These are phyloP conservation scores for Ia io DNA, from an alignment of 2,113 vertebrate species.

Conservation along the genomic window DNA sequence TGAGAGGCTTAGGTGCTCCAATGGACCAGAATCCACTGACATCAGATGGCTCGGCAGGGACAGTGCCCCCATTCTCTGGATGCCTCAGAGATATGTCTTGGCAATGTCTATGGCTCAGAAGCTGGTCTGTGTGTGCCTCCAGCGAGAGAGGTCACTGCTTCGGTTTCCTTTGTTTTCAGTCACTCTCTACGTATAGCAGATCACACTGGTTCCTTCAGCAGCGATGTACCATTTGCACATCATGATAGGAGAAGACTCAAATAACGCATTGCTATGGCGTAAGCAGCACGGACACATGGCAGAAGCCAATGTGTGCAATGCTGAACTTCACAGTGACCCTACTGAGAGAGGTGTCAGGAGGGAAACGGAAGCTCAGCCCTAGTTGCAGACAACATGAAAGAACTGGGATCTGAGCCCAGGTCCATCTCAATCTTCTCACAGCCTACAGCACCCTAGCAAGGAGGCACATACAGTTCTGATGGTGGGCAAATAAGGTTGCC, in stretches of 20 bases:
- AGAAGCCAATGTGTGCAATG: fast-evolving
- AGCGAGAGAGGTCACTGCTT: background rate
- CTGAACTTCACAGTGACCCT: background rate
- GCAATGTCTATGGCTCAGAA: background rate
- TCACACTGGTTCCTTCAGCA: background rate
- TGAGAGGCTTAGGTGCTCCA: background rate
- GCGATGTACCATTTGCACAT: background rate
- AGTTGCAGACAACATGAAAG: background rate
- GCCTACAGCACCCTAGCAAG: background rate
- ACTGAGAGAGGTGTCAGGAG: background rate
- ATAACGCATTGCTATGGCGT: background rate
- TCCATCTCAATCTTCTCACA: background rate
- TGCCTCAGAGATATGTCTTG: background rate
- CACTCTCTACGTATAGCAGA: background rate
- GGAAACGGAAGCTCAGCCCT: background rate
- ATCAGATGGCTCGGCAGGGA: background rate
- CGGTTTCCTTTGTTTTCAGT: background rate
- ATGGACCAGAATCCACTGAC: background rate
- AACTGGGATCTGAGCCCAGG: background rate
- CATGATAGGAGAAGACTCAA: background rate
- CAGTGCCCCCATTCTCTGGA: background rate
- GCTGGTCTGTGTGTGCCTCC: background rate
- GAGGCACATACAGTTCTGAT: background rate
- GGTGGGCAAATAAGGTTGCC: background rate
- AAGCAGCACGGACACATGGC: background rate